Base-by-base conservation (phyloP, 2,113 vertebrate genomes). In the Cephalopholis sonnerati region DNA sequence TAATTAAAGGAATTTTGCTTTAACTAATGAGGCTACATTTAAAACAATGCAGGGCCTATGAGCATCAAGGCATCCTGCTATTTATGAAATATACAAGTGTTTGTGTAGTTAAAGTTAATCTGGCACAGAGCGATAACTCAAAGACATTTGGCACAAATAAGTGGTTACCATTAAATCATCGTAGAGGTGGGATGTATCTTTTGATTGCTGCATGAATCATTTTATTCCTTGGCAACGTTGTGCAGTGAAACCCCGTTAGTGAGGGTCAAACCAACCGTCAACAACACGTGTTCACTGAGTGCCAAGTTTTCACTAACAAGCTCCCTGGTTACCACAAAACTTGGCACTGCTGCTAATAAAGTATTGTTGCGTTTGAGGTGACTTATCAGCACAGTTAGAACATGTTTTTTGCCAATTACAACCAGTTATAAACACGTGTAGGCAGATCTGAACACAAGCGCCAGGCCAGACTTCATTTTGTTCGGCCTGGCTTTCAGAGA, bases 261-360 rank as follows among this genome's bases (percentile, higher is more conserved):
- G 71, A 61, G 55, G 75, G 87, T 84, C 79, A 72, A 82, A 57
- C 63, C 41, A 1, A 9, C 55, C 12, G 29, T 58, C 74, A 15
- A 67, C 68, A 72, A 57, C 64, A 79, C 36, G 36, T 36, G 59
- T 83, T 57, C 6, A 25, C n/a, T 2, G 3, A 2, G 16, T 7
- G 78, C 77, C 83, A 80, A 39, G 54, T 82, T 84, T 77, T 77
- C 72, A 62, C 75, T 80, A 88, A 89, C 87, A 65, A 86, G 85
- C 83, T 84, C 77, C 74, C 87, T 12, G 54, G 71, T 77, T 27
- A 32, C 64, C 78, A 50, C 22, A 3, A 50, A 85, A 73, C 50
- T 29, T 75, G 87, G 66, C 76, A 18, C 0, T 5, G 54, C 50
- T n/a, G 54, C 25, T 63, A 54, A 74, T 72, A 11, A 77, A 65